These are phyloP conservation scores for Ptiloglossa arizonensis DNA, from an alignment of 1,140 invertebrate genomes.

Conservation along the genomic window DNA sequence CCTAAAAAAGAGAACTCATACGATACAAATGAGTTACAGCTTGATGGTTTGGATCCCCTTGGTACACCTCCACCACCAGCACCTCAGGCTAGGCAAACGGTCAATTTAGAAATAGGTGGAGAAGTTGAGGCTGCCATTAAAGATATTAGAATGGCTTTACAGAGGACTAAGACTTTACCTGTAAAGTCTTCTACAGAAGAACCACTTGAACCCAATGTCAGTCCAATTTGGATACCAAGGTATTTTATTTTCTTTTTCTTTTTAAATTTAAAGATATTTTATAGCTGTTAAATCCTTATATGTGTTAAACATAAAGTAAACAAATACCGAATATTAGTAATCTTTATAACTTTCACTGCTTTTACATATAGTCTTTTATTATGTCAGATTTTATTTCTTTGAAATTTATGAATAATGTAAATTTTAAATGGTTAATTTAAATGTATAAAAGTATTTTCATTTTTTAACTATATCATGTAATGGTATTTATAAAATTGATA, in stretches of 20 bases:
- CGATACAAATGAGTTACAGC: conserved; percentile 80
- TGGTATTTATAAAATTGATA: too few relatives aligned
- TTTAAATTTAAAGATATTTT: not conserved
- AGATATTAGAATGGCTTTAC: conserved; percentile 90
- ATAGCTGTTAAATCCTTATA: conserved; percentile 3
- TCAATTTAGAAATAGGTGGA: conserved; percentile 74
- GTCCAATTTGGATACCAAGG: conserved; percentile 87
- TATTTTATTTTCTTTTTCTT: conserved; percentile 72
- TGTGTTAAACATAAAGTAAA: not conserved
- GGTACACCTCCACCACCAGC: conserved; percentile 87
- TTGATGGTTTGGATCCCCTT: conserved; percentile 86
- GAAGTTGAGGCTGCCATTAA: conserved; percentile 90
- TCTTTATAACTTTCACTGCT: too few relatives aligned
- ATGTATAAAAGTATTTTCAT: too few relatives aligned
- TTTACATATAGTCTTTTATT: too few relatives aligned
- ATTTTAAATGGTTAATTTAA: too few relatives aligned
- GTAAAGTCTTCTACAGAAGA: conserved; percentile 81
- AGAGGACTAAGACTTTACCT: conserved; percentile 87
- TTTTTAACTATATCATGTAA: too few relatives aligned
- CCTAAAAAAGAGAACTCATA: conserved; percentile 81
- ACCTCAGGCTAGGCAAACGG: conserved; percentile 83
- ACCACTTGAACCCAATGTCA: conserved; percentile 77
- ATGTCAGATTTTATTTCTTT: too few relatives aligned
- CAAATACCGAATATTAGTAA: too few relatives aligned
- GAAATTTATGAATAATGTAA: too few relatives aligned